Evolutionary conservation across 2,797 vertebrate species (phyloP), one percentile per base, ranked within the genome.

Genomic region (Bovichtus diacanthus): DNA sequence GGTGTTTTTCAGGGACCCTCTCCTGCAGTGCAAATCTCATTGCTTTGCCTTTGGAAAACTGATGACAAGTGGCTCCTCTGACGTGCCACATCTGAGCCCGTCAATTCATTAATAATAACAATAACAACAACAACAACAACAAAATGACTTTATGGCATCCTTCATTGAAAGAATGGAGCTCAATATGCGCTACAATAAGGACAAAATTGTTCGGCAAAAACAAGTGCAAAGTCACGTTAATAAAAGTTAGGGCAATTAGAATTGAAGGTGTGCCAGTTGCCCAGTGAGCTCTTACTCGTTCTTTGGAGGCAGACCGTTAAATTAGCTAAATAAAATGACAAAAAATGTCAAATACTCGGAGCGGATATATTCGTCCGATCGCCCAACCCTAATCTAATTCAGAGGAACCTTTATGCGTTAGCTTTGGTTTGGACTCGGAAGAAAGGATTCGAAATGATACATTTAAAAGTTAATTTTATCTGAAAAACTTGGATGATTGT

Each of bases 1-100:
- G 78, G 76, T 67, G 80, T 84, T 87, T 79, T 67, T 87, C 62
- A 46, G 81, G 72, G 58, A 71, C n/a, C 51, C 68, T 71, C 75
- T 61, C 23, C 59, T 54, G 74, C 75, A 19, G 49, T 18, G 65
- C 41, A 31, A 18, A 59, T 58, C 43, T 76, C 58, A 12, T 2
- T 43, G 62, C 77, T 78, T 71, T 50, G 47, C 55, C 59, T 76
- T 68, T 63, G 36, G 51, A 36, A 82, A 78, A 21, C 55, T 2
- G 62, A 29, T 0, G 38, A 76, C 58, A 78, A 74, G 74, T 34
- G 19, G 46, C 75, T 67, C 29, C 6, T 3, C 41, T 25, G 13
- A 70, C 12, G 2, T 4, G 0, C 13, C 67, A 9, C 25, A 53
- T 68, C 11, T 9, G 21, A 80, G 56, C 27, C 36, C 21, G 49